Evolutionary conservation across 2,797 vertebrate species (phyloP).

Genomic region (Mycteria americana): DNA sequence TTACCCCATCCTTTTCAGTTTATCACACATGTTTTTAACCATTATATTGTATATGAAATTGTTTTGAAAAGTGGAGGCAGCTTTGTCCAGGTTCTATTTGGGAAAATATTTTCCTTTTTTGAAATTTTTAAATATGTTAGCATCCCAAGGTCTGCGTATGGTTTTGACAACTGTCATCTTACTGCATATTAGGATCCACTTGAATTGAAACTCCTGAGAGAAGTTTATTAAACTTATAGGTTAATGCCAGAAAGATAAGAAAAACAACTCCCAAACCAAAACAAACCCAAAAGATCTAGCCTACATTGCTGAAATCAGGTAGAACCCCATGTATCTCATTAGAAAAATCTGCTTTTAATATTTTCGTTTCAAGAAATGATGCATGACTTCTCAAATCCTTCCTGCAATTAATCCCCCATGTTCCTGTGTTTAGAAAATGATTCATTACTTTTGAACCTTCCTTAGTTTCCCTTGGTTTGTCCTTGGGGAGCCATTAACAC

Average conservation of each 20-base stretch:
- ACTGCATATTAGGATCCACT: constrained; percentile 31
- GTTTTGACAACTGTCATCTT: constrained; percentile 9
- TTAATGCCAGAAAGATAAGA: constrained; percentile 15
- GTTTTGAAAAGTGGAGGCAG: not conserved
- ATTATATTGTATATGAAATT: not conserved
- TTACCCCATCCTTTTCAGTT: not conserved
- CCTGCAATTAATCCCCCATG: constrained; percentile 98
- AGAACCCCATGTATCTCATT: constrained; percentile 72
- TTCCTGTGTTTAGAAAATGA: constrained; percentile 98
- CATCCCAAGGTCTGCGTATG: not conserved
- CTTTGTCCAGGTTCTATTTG: not conserved
- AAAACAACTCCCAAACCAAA: constrained; percentile 37
- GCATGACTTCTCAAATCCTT: constrained; percentile 96
- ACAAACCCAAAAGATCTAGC: constrained; percentile 5
- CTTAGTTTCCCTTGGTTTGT: constrained; percentile 79
- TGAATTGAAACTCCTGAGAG: constrained; percentile 22
- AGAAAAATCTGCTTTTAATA: constrained; percentile 90
- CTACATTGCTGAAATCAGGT: constrained; percentile 55
- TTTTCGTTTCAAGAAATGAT: constrained; percentile 88
- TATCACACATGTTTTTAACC: constrained; percentile 40
- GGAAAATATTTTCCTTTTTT: not conserved
- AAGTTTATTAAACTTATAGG: constrained; percentile 19
- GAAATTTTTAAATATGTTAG: not conserved
- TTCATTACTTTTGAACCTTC: constrained; percentile 95
- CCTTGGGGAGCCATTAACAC: constrained; percentile 93